Percentiles rank a stretch among this genome's conserved stretches.
phyloP scores from a whole-genome alignment of 2,888 invertebrate species.

The Dicycla oo region DNA sequence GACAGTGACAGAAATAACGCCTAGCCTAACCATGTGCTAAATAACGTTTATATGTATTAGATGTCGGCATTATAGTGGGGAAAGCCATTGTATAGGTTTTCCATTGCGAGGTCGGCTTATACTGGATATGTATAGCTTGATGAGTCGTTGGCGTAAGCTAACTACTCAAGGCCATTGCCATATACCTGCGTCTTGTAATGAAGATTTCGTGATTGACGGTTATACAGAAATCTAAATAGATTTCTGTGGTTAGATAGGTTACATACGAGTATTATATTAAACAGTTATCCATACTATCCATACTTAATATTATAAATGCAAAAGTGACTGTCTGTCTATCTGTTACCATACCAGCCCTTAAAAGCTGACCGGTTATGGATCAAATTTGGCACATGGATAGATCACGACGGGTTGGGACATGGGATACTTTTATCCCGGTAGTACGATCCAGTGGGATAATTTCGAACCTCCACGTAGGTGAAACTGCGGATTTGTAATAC shows the following conservation, averaged over 20 bases:
- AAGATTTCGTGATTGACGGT: too few relatives aligned
- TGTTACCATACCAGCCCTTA: not conserved
- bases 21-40: not conserved
- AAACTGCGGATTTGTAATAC: not conserved
- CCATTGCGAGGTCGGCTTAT: not conserved
- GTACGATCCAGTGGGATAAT: not conserved
- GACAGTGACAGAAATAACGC: not conserved
- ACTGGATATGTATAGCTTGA: not conserved
- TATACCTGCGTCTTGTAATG: too few relatives aligned
- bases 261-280: too few relatives aligned
- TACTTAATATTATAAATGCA: too few relatives aligned
- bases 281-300: too few relatives aligned
- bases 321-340: not conserved
- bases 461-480: not conserved
- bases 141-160: too few relatives aligned
- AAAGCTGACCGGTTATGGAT: not conserved
- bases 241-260: too few relatives aligned
- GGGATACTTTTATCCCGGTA: too few relatives aligned
- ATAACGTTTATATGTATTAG: not conserved
- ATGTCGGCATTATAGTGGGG: not conserved
- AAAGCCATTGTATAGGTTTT: not conserved
- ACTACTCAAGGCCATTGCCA: too few relatives aligned
- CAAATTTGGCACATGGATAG: not conserved
- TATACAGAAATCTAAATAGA: too few relatives aligned
- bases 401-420: too few relatives aligned